Conservation (phyloP, 2,888 invertebrate genomes). For the Euzophera pinguis region DNA sequence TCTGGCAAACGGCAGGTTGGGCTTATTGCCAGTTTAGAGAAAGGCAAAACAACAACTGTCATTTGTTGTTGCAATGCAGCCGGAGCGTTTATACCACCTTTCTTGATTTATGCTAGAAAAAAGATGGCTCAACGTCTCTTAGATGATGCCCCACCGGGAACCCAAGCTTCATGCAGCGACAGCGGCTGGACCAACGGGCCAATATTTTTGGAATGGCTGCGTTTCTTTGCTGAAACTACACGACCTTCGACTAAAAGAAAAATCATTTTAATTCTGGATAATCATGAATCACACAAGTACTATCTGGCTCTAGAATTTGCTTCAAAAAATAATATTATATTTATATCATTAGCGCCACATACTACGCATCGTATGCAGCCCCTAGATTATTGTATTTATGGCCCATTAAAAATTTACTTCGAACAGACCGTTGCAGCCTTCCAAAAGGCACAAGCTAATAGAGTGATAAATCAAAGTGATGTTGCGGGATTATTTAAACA, state of each 20-base stretch:
- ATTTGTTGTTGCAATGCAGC: conserved; percentile 28
- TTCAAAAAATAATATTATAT: not conserved
- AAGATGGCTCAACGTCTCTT: conserved; percentile 28
- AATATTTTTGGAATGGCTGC: conserved; percentile 25
- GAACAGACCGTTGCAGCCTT: not conserved
- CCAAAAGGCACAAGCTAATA: not conserved
- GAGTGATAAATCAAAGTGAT: too few relatives aligned
- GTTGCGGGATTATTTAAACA: too few relatives aligned
- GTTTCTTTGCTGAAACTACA: not conserved
- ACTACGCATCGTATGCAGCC: not conserved
- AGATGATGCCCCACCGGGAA: conserved; percentile 27
- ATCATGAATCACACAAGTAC: not conserved
- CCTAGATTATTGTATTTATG: not conserved
- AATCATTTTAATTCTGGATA: not conserved
- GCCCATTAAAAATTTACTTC: not conserved
- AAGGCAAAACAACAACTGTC: conserved; percentile 25
- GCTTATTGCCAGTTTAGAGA: conserved; percentile 24
- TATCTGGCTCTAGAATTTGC: not conserved
- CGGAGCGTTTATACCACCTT: conserved; percentile 33
- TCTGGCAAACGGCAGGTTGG: conserved; percentile 32
- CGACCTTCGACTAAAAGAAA: not conserved
- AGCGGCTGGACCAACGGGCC: conserved; percentile 25
- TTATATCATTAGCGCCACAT: not conserved
- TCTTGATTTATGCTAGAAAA: conserved; percentile 37
- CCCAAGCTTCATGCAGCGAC: conserved; percentile 20